Evolutionary conservation across 2,888 invertebrate genomes (phyloP).

Genomic region (Dichetophora obliterata): DNA sequence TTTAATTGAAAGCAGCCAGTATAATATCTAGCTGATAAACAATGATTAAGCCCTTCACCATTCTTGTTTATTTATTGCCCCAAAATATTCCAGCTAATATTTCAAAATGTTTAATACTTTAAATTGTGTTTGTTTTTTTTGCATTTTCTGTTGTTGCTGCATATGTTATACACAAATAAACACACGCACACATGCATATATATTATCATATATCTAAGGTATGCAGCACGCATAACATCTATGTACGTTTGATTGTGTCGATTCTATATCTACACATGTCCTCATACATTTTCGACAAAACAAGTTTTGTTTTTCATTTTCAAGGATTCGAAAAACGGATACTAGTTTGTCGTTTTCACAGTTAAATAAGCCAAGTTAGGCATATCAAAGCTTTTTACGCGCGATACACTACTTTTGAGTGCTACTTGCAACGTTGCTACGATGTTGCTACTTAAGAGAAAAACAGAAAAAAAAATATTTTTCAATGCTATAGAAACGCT

Average conservation of each 20-base stretch:
- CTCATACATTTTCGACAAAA: not conserved
- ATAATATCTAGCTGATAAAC: too few relatives aligned
- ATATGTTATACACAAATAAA: conserved; percentile 13
- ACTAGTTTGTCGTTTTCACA: not conserved
- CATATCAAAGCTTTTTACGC: conserved; percentile 3
- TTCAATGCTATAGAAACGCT: not conserved
- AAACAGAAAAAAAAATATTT: not conserved
- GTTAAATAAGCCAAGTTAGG: not conserved
- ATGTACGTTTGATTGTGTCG: not conserved
- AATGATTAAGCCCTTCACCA: too few relatives aligned
- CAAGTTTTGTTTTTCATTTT: conserved; percentile 30
- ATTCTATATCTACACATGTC: not conserved
- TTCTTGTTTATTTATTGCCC: too few relatives aligned
- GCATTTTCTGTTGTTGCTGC: not conserved
- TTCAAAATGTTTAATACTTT: too few relatives aligned
- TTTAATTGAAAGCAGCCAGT: too few relatives aligned
- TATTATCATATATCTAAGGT: conserved; percentile 17
- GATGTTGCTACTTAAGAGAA: not conserved
- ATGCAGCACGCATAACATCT: conserved; percentile 17
- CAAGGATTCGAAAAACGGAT: conserved; percentile 1
- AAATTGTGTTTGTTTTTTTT: too few relatives aligned
- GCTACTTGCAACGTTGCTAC: not conserved
- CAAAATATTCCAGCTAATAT: too few relatives aligned
- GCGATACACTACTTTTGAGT: not conserved
- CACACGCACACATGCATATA: conserved; percentile 6